These are phyloP conservation scores for Arnoldichthys spilopterus DNA, from an alignment of 2,797 vertebrate genomes.

Conservation along the genomic window DNA sequence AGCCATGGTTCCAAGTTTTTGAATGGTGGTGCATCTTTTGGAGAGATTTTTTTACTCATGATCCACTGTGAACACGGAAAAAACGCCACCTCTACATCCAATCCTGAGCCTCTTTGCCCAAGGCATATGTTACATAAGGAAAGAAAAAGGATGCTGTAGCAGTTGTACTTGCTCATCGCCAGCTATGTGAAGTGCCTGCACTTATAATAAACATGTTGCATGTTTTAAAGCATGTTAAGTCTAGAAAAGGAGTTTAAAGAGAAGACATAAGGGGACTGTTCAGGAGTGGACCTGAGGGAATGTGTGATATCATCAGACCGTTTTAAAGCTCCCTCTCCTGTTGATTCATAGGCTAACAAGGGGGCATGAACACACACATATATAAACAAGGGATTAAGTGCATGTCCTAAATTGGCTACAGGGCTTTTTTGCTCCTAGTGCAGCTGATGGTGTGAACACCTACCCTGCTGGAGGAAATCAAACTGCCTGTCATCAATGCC, in stretches of 20 bases:
- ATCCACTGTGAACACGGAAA: not conserved
- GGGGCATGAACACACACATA: not conserved
- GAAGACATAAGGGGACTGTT: not conserved
- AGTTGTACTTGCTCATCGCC: no score
- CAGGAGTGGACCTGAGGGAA: slow-evolving; percentile 13
- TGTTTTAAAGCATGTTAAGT: not conserved
- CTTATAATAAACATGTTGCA: not conserved
- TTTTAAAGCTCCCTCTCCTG: not conserved
- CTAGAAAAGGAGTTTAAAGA: not conserved
- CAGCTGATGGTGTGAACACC: slow-evolving; percentile 16
- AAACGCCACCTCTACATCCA: not conserved
- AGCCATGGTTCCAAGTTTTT: not conserved
- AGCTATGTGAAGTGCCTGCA: not conserved
- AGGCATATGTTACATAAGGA: not conserved
- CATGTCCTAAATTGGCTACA: slow-evolving; percentile 47
- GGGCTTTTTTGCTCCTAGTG: slow-evolving; percentile 4
- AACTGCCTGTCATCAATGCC: not conserved
- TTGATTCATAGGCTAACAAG: slow-evolving; percentile 37
- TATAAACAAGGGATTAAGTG: slow-evolving; percentile 40
- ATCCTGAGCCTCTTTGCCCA: not conserved
- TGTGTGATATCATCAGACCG: slow-evolving; percentile 17
- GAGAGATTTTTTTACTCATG: not conserved
- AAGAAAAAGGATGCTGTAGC: not conserved
- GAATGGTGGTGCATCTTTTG: not conserved
- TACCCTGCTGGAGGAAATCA: slow-evolving; percentile 8